Evolutionary conservation across 2,113 vertebrate species (phyloP), one percentile per base, ranked within the genome.

Genomic region (Galbula dea): DNA sequence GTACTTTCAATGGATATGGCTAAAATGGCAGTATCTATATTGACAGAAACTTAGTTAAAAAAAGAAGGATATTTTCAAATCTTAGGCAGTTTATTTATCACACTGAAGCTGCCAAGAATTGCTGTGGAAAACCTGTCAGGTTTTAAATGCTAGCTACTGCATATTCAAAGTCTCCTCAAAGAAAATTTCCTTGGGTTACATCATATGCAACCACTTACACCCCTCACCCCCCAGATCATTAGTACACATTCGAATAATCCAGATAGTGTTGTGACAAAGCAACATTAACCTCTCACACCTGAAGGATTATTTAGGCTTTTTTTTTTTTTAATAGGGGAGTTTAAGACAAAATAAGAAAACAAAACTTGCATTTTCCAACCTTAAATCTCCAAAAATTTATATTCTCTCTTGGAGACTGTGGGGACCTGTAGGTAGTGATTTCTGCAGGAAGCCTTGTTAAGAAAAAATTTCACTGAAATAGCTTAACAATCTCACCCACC

Each of bases 41-140:
- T 62, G 55, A 88, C 34, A 85, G 19, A 86, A 80, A 66, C 45
- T 17, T 22, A 36, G 23, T 36, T 37, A 14, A 12, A 2, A 17
- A 32, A 48, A 58, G 23, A 55, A 18, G 65, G 12, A 13, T 69
- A 3, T 7, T 88, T 80, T 88, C n/a, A 73, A 37, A n/a, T 41
- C 68, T 46, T 26, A 59, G 54, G 45, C 61, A 69, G 39, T 69
- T 90, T 92, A 90, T 89, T 95, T 87, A 78, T 83, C 72, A 91
- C 82, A 65, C 29, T 18, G 55, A 37, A 57, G 24, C 32, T 92
- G 72, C 89, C 81, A 90, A 59, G 37, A 45, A 67, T 22, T 67
- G 76, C 76, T 76, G 32, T 84, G 76, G 15, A 87, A 89, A 94
- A 95, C 72, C 89, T 96, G 65, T 51, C 86, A 84, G 43, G 39